Base-by-base conservation (phyloP, 2,797 vertebrate genomes). In the Capromys pilorides region DNA sequence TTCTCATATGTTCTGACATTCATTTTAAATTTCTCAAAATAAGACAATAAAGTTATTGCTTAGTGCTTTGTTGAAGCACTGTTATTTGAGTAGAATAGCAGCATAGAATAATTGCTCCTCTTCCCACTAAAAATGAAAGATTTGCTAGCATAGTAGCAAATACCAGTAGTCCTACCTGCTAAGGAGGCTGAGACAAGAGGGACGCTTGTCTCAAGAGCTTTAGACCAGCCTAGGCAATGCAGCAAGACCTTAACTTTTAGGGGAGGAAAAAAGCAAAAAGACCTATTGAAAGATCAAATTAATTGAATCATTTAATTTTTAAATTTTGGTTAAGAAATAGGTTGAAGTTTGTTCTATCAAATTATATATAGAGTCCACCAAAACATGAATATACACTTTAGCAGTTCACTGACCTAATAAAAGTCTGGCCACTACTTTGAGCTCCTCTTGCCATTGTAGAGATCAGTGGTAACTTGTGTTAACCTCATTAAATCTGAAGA, bases 281-380 rank as follows among this genome's bases (percentile, higher is more conserved):
- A 67, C 19, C 6, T 54, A 51, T 59, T 86, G 75, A 89, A 93
- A 91, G 8, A 26, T 21, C 28, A 39, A 88, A 39, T 91, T 66
- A 81, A 77, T 86, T 86, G 54, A 90, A 85, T 64, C 22, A 62
- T 86, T 77, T 79, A 7, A 26, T 33, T 89, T 94, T 73, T 75
- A 73, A 88, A 62, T 41, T 31, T 69, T 90, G 10, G 4, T 66
- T 83, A 86, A 91, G 59, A 81, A 93, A 79, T 39, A 59, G 41
- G 28, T 85, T 66, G 57, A 91, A 49, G 16, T 92, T 69, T 92
- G 33, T 92, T 88, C 49, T 87, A 75, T 86, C 31, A 93, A 89
- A 86, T 62, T 57, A 26, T 45, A 21, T 61, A n/a, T 66, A 75
- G 24, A 75, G 24, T 14, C 13, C 11, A 14, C 71, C 66, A 75